phyloP scores from a whole-genome alignment of 1,140 invertebrate genomes.

The Campoletis sonorensis region DNA sequence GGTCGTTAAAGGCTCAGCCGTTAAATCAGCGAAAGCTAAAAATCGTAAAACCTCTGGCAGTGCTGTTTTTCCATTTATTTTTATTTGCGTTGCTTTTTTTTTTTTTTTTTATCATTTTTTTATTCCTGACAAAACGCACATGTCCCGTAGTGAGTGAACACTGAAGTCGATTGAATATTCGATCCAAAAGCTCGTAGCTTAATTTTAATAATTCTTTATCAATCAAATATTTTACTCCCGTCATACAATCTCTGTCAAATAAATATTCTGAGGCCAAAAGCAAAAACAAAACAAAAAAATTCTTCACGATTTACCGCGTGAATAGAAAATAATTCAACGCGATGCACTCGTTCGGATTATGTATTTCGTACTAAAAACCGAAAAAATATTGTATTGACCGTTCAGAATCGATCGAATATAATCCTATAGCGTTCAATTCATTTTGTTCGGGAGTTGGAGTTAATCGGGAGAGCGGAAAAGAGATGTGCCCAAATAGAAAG shows the following conservation, averaged over 20 bases:
- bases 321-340: too few relatives aligned
- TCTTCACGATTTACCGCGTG: too few relatives aligned
- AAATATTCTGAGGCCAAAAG: too few relatives aligned
- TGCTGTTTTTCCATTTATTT: constrained; percentile 24
- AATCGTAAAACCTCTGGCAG: constrained; percentile 66
- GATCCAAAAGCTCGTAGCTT: too few relatives aligned
- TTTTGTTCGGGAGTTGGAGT: constrained; percentile 9
- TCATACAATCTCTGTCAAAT: too few relatives aligned
- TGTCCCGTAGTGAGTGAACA: not conserved
- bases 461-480: constrained; percentile 25
- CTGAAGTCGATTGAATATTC: too few relatives aligned
- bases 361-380: too few relatives aligned
- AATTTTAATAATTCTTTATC: not conserved
- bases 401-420: not conserved
- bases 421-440: not conserved
- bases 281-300: too few relatives aligned
- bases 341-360: too few relatives aligned
- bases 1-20: constrained; percentile 71
- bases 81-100: too few relatives aligned
- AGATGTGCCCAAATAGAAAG: not conserved
- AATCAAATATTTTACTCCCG: not conserved
- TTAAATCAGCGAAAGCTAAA: constrained; percentile 73
- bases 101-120: too few relatives aligned
- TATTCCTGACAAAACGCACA: not conserved
- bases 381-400: too few relatives aligned